Evolutionary conservation across 1,140 invertebrate species (phyloP), one percentile per base, ranked within the genome.

Genomic region (Xylocopa sonorina): DNA sequence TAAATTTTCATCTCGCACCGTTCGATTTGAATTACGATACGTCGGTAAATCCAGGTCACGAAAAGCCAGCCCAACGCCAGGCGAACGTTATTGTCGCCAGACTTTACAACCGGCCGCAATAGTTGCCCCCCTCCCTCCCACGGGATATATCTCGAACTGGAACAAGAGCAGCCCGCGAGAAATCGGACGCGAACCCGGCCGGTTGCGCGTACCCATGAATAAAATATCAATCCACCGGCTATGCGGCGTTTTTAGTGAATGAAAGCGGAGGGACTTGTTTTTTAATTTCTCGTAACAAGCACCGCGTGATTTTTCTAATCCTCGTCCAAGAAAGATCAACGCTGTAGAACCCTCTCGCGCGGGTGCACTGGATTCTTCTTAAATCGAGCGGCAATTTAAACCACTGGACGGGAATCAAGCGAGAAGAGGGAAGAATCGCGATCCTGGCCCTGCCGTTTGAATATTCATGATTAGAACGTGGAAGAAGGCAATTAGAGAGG

Each of bases 271-370:
- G 38, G 53, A 5, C 27, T 12, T 21, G 10, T 48, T 68, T 68
- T 68, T 68, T 68, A 46, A 68, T 68, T 68, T 50, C 29, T 46
- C 27, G 12, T 41, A 34, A 29, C n/a, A 18, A 9, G 27, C 2
- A 10, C 9, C 71, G 43, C 43, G 71, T 63, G 38, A 73, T 72
- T 72, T 72, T 72, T 72, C 69, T n/a, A n/a, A 72, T 72, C 10
- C 34, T 7, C 4, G 32, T 38, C 32, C 29, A 27, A 12, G 16
- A 14, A 27, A 14, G n/a, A n/a, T n/a, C 29, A 48, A 27, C n/a
- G 71, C 57, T 51, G 63, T 73, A 63, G 63, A 73, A 27, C 53
- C n/a, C n/a, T n/a, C 6, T 3, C n/a, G 14, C 32, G 32, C 48
- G 14, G 43, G 62, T 14, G 3, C 53, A 16, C 4, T 1, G 29